Evolutionary conservation across 2,888 invertebrate genomes (phyloP), one percentile per base, ranked within the genome.

Genomic region (Drosophila prolongata): DNA sequence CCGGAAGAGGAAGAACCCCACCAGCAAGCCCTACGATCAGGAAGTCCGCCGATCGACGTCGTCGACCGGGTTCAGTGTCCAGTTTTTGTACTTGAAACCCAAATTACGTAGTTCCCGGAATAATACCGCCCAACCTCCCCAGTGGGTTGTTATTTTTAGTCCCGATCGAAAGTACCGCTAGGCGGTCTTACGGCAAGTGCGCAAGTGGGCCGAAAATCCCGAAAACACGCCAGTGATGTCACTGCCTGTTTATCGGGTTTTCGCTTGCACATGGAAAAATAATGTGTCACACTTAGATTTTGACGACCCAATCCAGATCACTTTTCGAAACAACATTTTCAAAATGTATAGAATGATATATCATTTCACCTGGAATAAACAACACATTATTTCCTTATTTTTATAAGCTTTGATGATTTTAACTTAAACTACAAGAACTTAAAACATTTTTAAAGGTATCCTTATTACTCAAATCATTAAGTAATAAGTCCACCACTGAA

Each of bases 51-150:
- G 49, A 30, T 44, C 54, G 35, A 46, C 60, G 64, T 50, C 42
- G 35, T 50, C 55, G 49, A 42, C 11, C 34, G 47, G 69, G 83
- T 83, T 83, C 83, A 83, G 85, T 75, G 85, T 54, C 72, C 87
- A 75, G 83, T 54, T 76, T 81, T 87, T 83, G 87, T 85, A 87
- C 83, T 83, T 83, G 83, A 83, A 81, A 83, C 83, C 83, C 87
- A 83, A 85, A 87, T 83, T 87, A 75, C 83, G 87, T 85, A 87
- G 68, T 83, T 79, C 82, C 79, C 65, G 55, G 85, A 79, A 81
- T 79, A 84, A 54, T 53, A 40, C 42, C 16, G 42, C 53, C 46
- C 55, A 68, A 46, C 49, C 43, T 59, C 53, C 66, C 30, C 44
- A 64, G 52, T 46, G 44, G 44, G 53, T 34, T 24, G 56, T 46